Evolutionary conservation across 2,797 vertebrate genomes (phyloP).

Genomic region (Peromyscus nudipes): DNA sequence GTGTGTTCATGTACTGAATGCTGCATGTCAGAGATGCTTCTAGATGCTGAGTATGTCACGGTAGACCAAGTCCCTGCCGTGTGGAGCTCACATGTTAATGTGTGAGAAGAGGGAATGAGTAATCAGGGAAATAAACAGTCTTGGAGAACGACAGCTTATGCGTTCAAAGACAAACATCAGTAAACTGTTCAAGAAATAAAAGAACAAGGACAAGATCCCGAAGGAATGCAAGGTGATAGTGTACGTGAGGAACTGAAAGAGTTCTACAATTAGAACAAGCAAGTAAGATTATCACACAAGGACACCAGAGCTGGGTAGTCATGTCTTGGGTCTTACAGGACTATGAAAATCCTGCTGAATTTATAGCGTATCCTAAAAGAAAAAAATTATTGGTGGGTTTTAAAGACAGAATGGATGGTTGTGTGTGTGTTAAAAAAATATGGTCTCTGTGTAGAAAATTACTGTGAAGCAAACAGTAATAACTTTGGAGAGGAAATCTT

Average conservation of each 20-base stretch:
- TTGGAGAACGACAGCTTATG: neutral
- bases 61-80: neutral
- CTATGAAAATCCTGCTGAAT: slow-evolving; percentile 26
- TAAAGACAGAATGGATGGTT: neutral
- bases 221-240: neutral
- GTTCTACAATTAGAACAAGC: neutral
- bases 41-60: neutral
- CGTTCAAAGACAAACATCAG: neutral
- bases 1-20: slow-evolving; percentile 4
- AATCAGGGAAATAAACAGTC: slow-evolving; percentile 8
- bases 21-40: neutral
- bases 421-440: neutral
- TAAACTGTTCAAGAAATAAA: neutral
- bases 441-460: neutral
- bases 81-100: neutral
- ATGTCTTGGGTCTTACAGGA: neutral
- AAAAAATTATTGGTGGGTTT: slow-evolving; percentile 10
- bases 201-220: neutral
- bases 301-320: neutral
- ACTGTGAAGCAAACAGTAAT: neutral
- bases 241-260: slow-evolving; percentile 20
- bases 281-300: neutral
- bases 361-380: slow-evolving; percentile 34
- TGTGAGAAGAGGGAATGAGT: neutral
- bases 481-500: slow-evolving; percentile 1